Conservation (phyloP, 2,888 invertebrate species). For the Argyresthia goedartella region DNA sequence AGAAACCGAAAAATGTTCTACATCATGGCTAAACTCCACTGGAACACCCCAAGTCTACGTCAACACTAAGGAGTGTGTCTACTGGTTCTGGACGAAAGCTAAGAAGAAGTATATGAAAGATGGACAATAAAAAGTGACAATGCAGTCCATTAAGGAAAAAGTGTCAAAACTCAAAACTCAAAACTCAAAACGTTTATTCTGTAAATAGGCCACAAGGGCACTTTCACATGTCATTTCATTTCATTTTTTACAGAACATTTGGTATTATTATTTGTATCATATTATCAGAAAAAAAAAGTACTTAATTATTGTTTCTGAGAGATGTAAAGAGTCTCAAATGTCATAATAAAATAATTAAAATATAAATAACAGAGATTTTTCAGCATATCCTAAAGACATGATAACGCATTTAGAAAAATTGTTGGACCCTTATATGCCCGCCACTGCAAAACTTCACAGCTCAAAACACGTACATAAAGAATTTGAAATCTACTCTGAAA, state of each 20-base stretch:
- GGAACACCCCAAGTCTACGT: conserved; percentile 7
- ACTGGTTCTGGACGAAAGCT: not conserved
- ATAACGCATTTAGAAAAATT: conserved; percentile 1
- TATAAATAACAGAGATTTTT: no score
- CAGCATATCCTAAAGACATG: conserved; percentile 1
- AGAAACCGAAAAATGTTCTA: conserved; percentile 14
- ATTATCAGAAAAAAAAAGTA: no score
- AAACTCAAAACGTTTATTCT: no score
- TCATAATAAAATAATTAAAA: no score
- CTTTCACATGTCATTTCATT: no score
- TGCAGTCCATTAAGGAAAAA: conserved; percentile 1
- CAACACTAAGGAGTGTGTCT: not conserved
- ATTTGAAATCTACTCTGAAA: conserved; percentile 2
- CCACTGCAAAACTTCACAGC: conserved; percentile 5
- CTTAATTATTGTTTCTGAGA: no score
- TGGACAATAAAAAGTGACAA: conserved; percentile 1
- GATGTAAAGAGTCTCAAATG: no score
- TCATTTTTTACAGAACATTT: no score
- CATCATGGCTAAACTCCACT: not conserved
- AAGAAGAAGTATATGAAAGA: not conserved
- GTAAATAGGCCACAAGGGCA: no score
- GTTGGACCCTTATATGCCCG: not conserved
- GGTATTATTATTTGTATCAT: no score
- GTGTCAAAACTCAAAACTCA: no score
- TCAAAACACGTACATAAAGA: conserved; percentile 3